Evolutionary conservation across 2,888 invertebrate genomes (phyloP), one percentile per base, ranked within the genome.

Genomic region (Ichneumoninae sp.): DNA sequence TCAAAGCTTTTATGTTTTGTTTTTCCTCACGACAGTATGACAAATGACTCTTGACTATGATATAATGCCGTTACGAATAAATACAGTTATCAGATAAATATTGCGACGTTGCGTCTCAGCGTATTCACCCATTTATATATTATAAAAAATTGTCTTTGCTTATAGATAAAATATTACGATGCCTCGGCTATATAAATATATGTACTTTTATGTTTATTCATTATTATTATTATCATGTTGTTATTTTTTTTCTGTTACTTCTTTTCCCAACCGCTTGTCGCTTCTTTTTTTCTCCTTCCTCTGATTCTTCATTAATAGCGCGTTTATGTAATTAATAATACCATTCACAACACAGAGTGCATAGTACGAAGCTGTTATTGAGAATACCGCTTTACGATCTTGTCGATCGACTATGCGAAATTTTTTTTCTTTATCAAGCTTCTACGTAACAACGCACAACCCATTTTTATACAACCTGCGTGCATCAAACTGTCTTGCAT

Each of bases 271-370:
- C 52, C 47, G 89, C 86, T 88, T 88, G 81, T 65, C 82, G 86
- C 87, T 87, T 88, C 87, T 83, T 75, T 75, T 86, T 83, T 77
- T 80, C 75, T 72, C 88, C 87, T 84, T 79, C 77, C 47, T 81
- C 54, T 66, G 50, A 82, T 72, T 72, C 33, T 86, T 80, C 81
- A 71, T 85, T 83, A 75, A 81, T 85, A 89, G 81, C 82, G 78
- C 82, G 83, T 83, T 83, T 84, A 76, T 86, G 69, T 84, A 76
- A 79, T 79, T 87, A 87, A 84, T 88, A 89, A 90, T 92, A 92
- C 90, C 93, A 93, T 93, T 93, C 93, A 93, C 93, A 93, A 93
- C 93, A 92, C 93, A 93, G 93, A 93, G 93, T 93, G 93, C 93
- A 93, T 92, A 93, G 93, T 93, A 93, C 93, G 93, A 93, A 93